Evolutionary conservation across 2,888 invertebrate species (phyloP).

Genomic region (Scaptomyza flava): DNA sequence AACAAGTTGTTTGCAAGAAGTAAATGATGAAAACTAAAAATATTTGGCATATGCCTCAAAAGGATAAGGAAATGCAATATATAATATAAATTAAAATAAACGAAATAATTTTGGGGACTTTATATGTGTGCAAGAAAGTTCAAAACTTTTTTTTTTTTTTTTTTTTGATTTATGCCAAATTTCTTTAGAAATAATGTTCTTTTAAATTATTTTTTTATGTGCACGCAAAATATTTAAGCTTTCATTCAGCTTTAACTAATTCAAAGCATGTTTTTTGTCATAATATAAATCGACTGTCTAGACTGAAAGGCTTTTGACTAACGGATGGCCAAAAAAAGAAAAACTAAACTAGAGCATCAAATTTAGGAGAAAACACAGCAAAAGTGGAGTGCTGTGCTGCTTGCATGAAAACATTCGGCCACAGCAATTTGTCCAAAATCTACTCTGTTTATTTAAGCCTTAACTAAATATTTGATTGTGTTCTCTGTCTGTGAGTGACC

Average conservation of each 20-base stretch:
- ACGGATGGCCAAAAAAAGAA: neutral
- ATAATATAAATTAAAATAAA: neutral
- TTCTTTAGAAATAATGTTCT: neutral
- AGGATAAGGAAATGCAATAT: neutral
- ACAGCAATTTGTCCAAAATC: constrained; percentile 17
- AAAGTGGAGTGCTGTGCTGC: constrained; percentile 4
- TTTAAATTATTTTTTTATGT: neutral
- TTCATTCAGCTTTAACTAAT: neutral
- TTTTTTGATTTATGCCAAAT: no score
- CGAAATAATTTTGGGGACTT: no score
- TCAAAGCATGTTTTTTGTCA: neutral
- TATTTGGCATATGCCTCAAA: neutral
- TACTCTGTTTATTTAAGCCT: constrained; percentile 9
- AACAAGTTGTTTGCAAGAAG: neutral
- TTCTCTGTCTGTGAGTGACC: constrained; percentile 1
- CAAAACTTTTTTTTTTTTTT: no score
- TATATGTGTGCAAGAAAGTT: neutral
- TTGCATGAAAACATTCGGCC: constrained; percentile 16
- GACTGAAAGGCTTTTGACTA: constrained; percentile 3
- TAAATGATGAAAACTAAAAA: neutral
- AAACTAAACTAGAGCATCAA: constrained; percentile 1
- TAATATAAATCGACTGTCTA: constrained; percentile 4
- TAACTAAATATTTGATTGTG: constrained; percentile 3
- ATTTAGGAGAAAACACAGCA: constrained; percentile 12
- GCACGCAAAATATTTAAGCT: neutral